These are phyloP conservation scores for Apamea anceps DNA, from an alignment of 2,888 invertebrate species.

Conservation along the genomic window DNA sequence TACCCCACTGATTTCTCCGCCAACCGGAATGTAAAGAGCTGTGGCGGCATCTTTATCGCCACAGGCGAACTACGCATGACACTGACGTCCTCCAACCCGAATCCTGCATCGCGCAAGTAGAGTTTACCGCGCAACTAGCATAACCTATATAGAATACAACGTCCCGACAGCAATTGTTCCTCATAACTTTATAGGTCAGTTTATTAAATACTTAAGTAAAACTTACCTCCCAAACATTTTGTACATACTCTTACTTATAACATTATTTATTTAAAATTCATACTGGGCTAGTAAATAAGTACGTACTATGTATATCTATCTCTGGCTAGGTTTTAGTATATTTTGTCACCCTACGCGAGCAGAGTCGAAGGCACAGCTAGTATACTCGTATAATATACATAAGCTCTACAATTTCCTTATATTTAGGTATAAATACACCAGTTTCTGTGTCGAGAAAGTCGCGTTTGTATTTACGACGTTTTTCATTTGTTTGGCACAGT, in stretches of 20 bases:
- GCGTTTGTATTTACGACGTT: constrained; percentile 77
- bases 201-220: too few relatives aligned
- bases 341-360: not conserved
- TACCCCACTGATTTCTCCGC: not conserved
- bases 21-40: not conserved
- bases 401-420: constrained; percentile 34
- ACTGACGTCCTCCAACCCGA: too few relatives aligned
- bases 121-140: not conserved
- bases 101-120: not conserved
- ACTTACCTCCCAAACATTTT: too few relatives aligned
- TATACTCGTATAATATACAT: constrained; percentile 9
- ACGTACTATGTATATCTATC: not conserved
- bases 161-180: not conserved
- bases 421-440: constrained; percentile 42
- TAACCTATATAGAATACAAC: not conserved
- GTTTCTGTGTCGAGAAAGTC: constrained; percentile 55
- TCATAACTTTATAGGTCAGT: too few relatives aligned
- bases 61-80: not conserved
- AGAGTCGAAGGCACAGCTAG: not conserved
- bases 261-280: not conserved
- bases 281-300: not conserved
- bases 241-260: not conserved
- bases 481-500: constrained; percentile 74
- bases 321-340: not conserved
- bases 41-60: not conserved